A percentile compares a stretch with the other conserved stretches of the same genome.
phyloP scores from a whole-genome alignment of 1,140 invertebrate genomes.

The Atta cephalotes region DNA sequence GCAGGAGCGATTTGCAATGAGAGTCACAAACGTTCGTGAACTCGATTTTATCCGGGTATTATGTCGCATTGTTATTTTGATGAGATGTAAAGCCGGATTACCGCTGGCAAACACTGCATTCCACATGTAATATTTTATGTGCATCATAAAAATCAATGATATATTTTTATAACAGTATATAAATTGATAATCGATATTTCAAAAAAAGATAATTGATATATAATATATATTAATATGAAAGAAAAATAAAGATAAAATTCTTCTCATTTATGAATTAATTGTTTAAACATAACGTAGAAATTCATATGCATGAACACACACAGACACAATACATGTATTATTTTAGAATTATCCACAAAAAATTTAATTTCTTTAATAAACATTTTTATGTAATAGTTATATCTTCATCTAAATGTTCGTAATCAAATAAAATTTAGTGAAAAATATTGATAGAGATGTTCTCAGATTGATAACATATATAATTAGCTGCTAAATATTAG shows the following conservation, averaged over 20 bases:
- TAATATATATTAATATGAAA: constrained; percentile 14
- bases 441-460: constrained; percentile 19
- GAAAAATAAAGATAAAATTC: not conserved
- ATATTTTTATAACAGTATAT: constrained; percentile 22
- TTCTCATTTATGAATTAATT: not conserved
- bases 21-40: constrained; percentile 38
- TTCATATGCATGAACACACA: not conserved
- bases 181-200: constrained; percentile 1
- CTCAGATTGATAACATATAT: no score
- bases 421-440: constrained; percentile 36
- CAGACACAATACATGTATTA: not conserved
- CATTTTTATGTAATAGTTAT: not conserved
- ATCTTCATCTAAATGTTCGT: not conserved
- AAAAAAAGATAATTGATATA: constrained; percentile 27
- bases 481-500: constrained; percentile 40
- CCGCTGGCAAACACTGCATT: constrained; percentile 60
- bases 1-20: constrained; percentile 31
- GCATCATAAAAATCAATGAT: not conserved
- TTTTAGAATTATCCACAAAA: constrained; percentile 6
- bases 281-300: not conserved
- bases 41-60: constrained; percentile 63
- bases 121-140: constrained; percentile 25
- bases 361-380: not conserved
- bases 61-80: constrained; percentile 70
- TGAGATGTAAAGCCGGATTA: constrained; percentile 75